Base-by-base conservation (phyloP, 2,113 vertebrate genomes). In the Ahaetulla prasina region DNA sequence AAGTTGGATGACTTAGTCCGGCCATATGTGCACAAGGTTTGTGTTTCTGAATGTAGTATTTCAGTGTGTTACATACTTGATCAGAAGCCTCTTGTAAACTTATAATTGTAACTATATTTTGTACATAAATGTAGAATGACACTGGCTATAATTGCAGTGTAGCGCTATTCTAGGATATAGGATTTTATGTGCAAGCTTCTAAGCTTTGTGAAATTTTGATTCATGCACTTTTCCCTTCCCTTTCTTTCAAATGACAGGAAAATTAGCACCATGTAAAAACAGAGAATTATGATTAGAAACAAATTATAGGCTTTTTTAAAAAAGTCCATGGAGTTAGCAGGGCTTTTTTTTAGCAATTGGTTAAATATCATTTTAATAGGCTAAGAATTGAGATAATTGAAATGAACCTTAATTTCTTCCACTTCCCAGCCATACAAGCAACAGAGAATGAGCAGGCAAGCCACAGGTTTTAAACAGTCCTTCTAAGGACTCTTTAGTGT, bases 21-120 rank as follows among this genome's bases (percentile, higher is more conserved):
- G 53, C 99, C 99, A 0, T 99, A 99, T 0, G 99, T 99, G 0
- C 99, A 99, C 95, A 99, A 99, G 99, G 99, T 99, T 93, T 94
- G 95, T 94, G 92, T 9, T 39, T 39, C 16, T 89, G 89, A 68
- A 43, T 63, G 18, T 30, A 39, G 27, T 50, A 6, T 30, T 92
- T 89, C 30, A 80, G 35, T 43, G 35, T 80, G 74, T 23, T 63
- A 20, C 10, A 35, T 27, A 10, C 7, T 68, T 23, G 16, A 60
- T 20, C 25, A n/a, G 54, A 80, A 53, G 25, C 18, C 20, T 85
- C 27, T 35, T 57, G 53, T 85, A 49, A 45, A 27, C 10, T 85
- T 11, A n/a, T 85, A 89, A n/a, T 14, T 53, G 6, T 63, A 47
- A 35, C 47, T 87, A 12, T 27, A 84, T 89, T 25, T 8, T 84